Evolutionary conservation across 2,113 vertebrate species (phyloP).

Genomic region (Glaucomys volans): DNA sequence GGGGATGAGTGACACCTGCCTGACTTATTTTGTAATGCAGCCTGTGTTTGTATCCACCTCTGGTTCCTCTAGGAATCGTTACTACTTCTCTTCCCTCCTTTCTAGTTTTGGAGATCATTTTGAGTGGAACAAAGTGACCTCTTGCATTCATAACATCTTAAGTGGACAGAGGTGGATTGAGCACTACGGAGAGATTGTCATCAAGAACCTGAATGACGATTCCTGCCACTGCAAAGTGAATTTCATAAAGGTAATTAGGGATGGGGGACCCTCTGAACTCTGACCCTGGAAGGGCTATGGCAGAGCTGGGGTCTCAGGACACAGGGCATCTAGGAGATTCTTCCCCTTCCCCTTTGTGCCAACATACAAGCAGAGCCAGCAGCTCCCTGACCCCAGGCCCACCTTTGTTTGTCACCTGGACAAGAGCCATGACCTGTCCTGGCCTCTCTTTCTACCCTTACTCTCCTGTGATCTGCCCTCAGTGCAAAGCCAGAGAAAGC

Average conservation of each 20-base stretch:
- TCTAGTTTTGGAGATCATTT: constrained; percentile 94
- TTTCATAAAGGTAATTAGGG: constrained; percentile 93
- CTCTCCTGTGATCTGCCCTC: neutral
- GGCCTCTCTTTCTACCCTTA: too few species aligned
- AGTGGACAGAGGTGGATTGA: constrained; percentile 99
- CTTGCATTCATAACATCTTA: constrained; percentile 98
- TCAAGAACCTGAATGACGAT: constrained; percentile 93
- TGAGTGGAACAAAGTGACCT: constrained; percentile 99
- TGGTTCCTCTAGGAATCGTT: neutral
- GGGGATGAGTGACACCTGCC: neutral
- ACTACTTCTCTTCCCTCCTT: neutral
- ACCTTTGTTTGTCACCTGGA: neutral
- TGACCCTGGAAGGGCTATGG: neutral
- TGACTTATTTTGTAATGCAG: neutral
- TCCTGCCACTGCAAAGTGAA: constrained; percentile 96
- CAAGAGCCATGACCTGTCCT: fast-evolving
- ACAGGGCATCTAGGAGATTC: neutral
- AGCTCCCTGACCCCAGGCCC: neutral
- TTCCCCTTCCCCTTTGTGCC: neutral
- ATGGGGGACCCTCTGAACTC: neutral
- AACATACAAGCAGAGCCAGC: neutral
- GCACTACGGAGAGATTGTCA: constrained; percentile 97
- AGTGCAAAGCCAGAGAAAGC: neutral
- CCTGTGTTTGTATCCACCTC: neutral
- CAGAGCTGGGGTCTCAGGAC: neutral